Conservation (phyloP, 2,888 invertebrate genomes). For the Matsumyia berberina region DNA sequence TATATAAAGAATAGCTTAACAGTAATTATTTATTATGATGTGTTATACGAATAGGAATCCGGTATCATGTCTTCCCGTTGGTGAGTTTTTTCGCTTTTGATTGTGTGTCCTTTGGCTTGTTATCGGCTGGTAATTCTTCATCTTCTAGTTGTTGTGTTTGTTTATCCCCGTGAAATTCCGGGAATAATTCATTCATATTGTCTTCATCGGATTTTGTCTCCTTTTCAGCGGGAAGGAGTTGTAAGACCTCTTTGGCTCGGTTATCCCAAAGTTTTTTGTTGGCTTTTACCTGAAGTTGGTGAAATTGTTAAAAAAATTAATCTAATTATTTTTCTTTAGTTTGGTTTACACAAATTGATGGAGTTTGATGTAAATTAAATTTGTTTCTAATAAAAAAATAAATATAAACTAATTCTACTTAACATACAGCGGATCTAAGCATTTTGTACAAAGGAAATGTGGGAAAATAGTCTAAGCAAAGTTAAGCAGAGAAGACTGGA, state of each 20-base stretch:
- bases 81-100: conserved; percentile 73
- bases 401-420: no score
- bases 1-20: conserved; percentile 25
- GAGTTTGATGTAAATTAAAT: neutral
- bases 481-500: no score
- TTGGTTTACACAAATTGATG: neutral
- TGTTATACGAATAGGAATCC: conserved; percentile 77
- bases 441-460: no score
- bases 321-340: neutral
- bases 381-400: no score
- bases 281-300: conserved; percentile 82
- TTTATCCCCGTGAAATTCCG: conserved; percentile 67
- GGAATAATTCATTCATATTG: conserved; percentile 77
- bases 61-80: conserved; percentile 78
- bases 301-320: neutral
- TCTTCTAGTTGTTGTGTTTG: conserved; percentile 71
- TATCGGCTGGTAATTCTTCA: conserved; percentile 59
- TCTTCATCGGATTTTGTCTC: conserved; percentile 81
- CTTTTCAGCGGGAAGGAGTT: conserved; percentile 79
- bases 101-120: conserved; percentile 74
- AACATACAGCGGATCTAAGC: no score
- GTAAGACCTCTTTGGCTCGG: conserved; percentile 84
- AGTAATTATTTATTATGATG: conserved; percentile 74
- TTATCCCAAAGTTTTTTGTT: conserved; percentile 84
- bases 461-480: no score